A percentile compares a stretch with the other conserved stretches of the same genome.
phyloP scores from a whole-genome alignment of 2,113 vertebrate genomes.

The Lycaon pictus region DNA sequence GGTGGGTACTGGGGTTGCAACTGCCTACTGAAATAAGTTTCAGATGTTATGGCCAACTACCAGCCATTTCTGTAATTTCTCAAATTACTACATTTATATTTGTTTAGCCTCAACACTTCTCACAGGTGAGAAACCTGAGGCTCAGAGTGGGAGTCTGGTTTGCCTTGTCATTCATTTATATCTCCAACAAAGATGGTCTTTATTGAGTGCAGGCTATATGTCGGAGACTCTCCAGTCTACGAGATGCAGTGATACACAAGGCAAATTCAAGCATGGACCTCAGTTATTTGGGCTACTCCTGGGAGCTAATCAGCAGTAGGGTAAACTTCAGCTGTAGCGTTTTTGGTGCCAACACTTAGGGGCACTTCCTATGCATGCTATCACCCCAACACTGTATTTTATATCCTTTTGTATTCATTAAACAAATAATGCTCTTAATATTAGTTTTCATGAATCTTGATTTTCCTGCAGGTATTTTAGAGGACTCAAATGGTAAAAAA shows the following conservation, averaged over 20 bases:
- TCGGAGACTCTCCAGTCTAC: rapidly evolving
- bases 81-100: not conserved
- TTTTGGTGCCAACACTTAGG: not conserved
- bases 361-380: not conserved
- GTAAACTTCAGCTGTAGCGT: not conserved
- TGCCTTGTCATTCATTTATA: not conserved
- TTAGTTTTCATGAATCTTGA: not conserved
- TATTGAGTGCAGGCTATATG: rapidly evolving
- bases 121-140: not conserved
- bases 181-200: not conserved
- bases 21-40: not conserved
- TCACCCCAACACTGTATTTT: not conserved
- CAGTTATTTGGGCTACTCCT: not conserved
- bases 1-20: rapidly evolving
- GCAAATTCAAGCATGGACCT: rapidly evolving
- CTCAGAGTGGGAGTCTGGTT: not conserved
- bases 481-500: not conserved
- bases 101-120: not conserved
- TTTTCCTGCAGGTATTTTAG: not conserved
- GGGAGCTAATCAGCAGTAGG: rapidly evolving
- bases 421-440: not conserved
- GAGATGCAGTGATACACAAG: not conserved
- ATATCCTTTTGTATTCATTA: not conserved
- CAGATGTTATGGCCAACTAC: not conserved
- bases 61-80: not conserved